Evolutionary conservation across 2,888 invertebrate species (phyloP).

Genomic region (Tholera decimalis): DNA sequence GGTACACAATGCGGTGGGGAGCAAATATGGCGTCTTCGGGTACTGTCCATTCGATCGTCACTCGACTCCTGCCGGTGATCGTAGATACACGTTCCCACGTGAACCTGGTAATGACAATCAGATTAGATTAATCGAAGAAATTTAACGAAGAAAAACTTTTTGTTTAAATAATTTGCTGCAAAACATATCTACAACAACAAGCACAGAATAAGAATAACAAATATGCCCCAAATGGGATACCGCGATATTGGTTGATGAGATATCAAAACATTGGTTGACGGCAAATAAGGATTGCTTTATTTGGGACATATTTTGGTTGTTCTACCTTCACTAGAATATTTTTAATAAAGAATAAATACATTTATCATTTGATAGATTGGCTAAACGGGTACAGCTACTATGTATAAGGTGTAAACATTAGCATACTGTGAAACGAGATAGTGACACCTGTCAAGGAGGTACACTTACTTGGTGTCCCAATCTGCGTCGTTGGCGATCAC

Average conservation of each 20-base stretch:
- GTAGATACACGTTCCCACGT: slow-evolving; percentile 94
- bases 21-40: slow-evolving; percentile 92
- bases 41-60: slow-evolving; percentile 95
- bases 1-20: slow-evolving; percentile 95
- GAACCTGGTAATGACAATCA: slow-evolving; percentile 91
- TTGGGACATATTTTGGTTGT: neutral
- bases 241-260: no score
- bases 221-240: no score
- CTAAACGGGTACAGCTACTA: no score
- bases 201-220: neutral
- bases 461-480: slow-evolving; percentile 94
- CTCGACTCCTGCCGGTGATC: slow-evolving; percentile 94
- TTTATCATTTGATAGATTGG: no score
- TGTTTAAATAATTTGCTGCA: no score
- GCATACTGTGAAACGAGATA: no score
- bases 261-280: no score
- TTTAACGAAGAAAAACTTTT: neutral
- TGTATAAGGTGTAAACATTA: no score
- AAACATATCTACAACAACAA: neutral
- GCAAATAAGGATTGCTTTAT: neutral
- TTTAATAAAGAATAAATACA: no score
- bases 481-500: slow-evolving; percentile 94
- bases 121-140: neutral
- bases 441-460: no score
- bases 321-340: neutral